These are phyloP conservation scores for Smutsia gigantea DNA, from an alignment of 2,797 vertebrate genomes.

Conservation along the genomic window DNA sequence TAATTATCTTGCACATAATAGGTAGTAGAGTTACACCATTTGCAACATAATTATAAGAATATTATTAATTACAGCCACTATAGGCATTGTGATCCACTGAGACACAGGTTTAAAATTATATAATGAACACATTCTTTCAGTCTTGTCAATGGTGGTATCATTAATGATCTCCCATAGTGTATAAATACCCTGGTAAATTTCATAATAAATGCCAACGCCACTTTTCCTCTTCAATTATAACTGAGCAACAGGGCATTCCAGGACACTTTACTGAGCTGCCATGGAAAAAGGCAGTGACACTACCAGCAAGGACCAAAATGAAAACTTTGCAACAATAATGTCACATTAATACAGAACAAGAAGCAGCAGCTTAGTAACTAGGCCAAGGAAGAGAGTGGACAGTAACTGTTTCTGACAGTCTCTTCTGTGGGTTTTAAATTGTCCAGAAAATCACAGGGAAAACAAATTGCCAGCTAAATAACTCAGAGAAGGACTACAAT, in stretches of 20 bases:
- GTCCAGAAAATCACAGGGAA: background rate
- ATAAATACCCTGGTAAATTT: background rate
- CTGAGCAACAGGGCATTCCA: background rate
- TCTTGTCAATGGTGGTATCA: background rate
- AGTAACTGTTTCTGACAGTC: slow-evolving; percentile 18
- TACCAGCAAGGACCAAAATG: background rate
- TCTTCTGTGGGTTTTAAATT: background rate
- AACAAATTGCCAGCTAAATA: background rate
- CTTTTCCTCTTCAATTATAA: background rate
- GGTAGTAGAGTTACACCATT: background rate
- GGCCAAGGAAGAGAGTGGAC: background rate
- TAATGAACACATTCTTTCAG: background rate
- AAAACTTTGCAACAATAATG: background rate
- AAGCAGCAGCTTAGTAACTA: background rate
- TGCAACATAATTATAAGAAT: background rate
- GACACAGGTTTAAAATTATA: background rate
- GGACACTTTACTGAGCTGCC: background rate
- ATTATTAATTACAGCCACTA: background rate
- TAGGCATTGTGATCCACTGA: background rate
- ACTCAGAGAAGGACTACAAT: background rate
- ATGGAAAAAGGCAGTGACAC: background rate
- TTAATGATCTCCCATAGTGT: background rate
- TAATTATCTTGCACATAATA: background rate
- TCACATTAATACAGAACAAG: background rate
- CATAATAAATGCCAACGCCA: background rate